These are phyloP conservation scores for Melanotus villosus DNA, from an alignment of 2,888 invertebrate genomes.

Conservation along the genomic window DNA sequence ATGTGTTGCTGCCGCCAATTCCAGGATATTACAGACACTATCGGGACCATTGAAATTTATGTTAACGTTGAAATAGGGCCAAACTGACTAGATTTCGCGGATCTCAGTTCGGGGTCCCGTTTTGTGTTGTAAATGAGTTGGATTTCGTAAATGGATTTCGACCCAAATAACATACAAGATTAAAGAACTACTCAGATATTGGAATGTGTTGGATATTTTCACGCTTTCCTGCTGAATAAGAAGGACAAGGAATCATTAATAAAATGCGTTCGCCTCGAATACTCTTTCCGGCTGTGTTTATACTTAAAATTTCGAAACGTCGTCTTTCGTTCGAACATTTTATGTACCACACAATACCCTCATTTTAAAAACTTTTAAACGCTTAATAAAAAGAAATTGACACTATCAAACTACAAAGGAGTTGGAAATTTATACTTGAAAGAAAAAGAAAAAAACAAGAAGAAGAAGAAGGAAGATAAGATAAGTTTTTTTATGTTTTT, in stretches of 20 bases:
- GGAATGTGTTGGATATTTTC: neutral
- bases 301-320: neutral
- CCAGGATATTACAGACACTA: slow-evolving; percentile 27
- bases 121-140: slow-evolving; percentile 27
- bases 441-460: too few species aligned
- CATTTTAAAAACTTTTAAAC: too few species aligned
- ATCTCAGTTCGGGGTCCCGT: slow-evolving; percentile 2
- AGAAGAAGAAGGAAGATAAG: too few species aligned
- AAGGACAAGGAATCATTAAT: neutral
- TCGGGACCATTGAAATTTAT: slow-evolving; percentile 29
- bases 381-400: too few species aligned
- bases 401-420: too few species aligned
- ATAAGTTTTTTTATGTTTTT: too few species aligned
- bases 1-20: slow-evolving; percentile 24
- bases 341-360: too few species aligned
- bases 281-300: neutral
- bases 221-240: neutral
- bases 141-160: slow-evolving; percentile 17
- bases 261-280: neutral
- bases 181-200: slow-evolving; percentile 10
- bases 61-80: slow-evolving; percentile 21
- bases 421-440: too few species aligned
- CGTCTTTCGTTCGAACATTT: too few species aligned
- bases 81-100: slow-evolving; percentile 6
- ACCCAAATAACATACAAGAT: slow-evolving; percentile 3